Evolutionary conservation across 2,113 vertebrate species (phyloP).

Genomic region (Dryoscopus gambensis): DNA sequence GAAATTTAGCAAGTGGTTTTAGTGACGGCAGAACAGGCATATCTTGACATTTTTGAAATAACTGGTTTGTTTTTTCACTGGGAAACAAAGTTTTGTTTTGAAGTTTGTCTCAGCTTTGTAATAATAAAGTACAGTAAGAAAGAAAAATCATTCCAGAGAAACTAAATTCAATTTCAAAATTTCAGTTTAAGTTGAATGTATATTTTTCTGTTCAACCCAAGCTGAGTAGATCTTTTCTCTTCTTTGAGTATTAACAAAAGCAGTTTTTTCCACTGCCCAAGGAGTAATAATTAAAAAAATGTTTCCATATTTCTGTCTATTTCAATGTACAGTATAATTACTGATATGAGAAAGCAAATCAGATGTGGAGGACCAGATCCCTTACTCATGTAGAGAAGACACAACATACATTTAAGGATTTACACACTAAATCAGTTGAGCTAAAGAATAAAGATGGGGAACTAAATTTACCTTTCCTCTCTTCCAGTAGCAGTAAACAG

Average conservation of each 20-base stretch:
- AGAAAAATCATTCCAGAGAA: not conserved
- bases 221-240: not conserved
- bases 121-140: not conserved
- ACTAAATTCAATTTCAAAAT: not conserved
- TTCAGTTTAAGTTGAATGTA: not conserved
- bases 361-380: not conserved
- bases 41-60: not conserved
- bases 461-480: not conserved
- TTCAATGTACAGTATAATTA: not conserved
- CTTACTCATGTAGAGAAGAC: not conserved
- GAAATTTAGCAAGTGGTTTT: conserved; percentile 11
- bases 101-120: conserved; percentile 2
- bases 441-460: not conserved
- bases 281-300: not conserved
- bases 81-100: not conserved
- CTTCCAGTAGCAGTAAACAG: not conserved
- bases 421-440: not conserved
- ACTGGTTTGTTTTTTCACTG: not conserved
- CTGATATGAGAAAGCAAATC: not conserved
- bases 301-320: not conserved
- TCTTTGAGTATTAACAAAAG: not conserved
- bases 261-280: not conserved
- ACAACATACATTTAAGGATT: not conserved
- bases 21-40: not conserved
- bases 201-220: not conserved